Evolutionary conservation across 2,888 invertebrate genomes (phyloP).

Genomic region (Helobdella robusta): DNA sequence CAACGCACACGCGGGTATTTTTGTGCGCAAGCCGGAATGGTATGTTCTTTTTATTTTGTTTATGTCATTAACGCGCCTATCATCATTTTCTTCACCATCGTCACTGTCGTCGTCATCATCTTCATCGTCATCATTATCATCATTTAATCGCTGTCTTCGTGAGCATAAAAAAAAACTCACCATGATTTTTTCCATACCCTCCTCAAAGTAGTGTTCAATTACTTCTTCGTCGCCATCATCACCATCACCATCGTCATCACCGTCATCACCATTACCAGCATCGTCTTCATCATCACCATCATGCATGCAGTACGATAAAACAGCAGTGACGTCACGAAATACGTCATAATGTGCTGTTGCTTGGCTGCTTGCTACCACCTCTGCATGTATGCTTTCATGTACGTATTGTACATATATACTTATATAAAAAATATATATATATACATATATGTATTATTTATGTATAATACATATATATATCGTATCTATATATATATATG

Average conservation of each 20-base stretch:
- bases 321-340: background rate
- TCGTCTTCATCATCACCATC: slow-evolving; percentile 19
- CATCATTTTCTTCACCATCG: background rate
- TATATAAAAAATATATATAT: too few relatives aligned
- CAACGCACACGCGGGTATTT: too few relatives aligned
- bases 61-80: background rate
- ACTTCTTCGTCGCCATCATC: slow-evolving; percentile 9
- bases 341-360: too few relatives aligned
- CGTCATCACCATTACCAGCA: slow-evolving; percentile 11
- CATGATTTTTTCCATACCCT: background rate
- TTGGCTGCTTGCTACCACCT: too few relatives aligned
- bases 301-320: background rate
- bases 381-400: too few relatives aligned
- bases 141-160: background rate
- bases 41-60: background rate
- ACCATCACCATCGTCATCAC: slow-evolving; percentile 19
- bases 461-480: too few relatives aligned
- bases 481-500: too few relatives aligned
- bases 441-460: too few relatives aligned
- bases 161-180: too few relatives aligned
- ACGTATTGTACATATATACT: too few relatives aligned
- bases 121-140: slow-evolving; percentile 1
- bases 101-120: background rate
- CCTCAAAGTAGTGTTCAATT: background rate
- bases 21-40: background rate